Percentiles rank a stretch among this genome's conserved stretches.
Evolutionary conservation across 2,888 invertebrate genomes (phyloP).

Genomic region (Drosophila falleni): DNA sequence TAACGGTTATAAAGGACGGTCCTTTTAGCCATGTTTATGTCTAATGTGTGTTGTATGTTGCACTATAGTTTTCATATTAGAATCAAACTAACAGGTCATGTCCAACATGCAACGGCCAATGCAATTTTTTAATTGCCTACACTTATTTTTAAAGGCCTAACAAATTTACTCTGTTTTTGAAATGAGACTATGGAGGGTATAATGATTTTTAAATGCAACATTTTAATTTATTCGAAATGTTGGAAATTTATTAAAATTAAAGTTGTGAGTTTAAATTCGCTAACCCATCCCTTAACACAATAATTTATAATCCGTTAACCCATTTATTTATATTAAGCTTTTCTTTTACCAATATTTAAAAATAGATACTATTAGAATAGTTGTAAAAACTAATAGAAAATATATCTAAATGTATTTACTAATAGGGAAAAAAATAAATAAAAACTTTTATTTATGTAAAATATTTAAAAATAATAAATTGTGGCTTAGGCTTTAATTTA

Average conservation of each 20-base stretch:
- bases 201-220: background rate
- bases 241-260: background rate
- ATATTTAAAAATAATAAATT: background rate
- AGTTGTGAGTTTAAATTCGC: background rate
- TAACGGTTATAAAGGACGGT: conserved; percentile 22
- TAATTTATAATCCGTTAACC: background rate
- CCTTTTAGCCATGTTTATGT: conserved; percentile 25
- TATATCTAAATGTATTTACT: no score
- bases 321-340: no score
- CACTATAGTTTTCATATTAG: conserved; percentile 53
- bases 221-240: background rate
- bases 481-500: no score
- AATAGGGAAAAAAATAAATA: background rate
- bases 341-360: no score
- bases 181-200: background rate
- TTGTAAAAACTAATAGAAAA: no score
- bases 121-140: conserved; percentile 57
- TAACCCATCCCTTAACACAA: no score
- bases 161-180: conserved; percentile 1
- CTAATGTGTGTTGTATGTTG: conserved; percentile 19
- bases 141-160: background rate
- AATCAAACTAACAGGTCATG: conserved; percentile 27
- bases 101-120: conserved; percentile 54
- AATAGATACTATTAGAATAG: no score
- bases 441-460: background rate